Evolutionary conservation across 1,140 invertebrate species (phyloP), one percentile per base, ranked within the genome.

Genomic region (Cherax destructor): DNA sequence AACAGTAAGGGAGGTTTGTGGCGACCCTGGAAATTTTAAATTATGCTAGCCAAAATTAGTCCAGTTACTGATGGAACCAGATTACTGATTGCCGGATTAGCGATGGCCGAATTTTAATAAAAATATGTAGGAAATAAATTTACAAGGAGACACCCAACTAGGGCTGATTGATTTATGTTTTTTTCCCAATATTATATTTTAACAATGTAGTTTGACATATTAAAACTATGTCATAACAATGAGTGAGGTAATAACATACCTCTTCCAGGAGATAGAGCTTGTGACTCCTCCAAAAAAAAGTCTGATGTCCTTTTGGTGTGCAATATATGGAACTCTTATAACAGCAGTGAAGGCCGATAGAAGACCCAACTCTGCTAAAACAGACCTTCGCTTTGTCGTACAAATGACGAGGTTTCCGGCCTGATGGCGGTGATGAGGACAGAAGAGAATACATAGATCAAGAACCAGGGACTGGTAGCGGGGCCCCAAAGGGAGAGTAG

Each of bases 401-500:
- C 98, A 98, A 21, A 99, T 95, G 65, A 99, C 96, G 61, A 99
- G 95, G 9, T 99, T 95, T 95, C 99, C 99, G n/a, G n/a, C n/a
- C n/a, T n/a, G n/a, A n/a, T n/a, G n/a, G 79, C 97, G 95, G 24
- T 98, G 98, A 18, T 96, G 96, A 6, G 99, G 99, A 30, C 99
- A 99, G 94, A 98, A 96, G 94, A 99, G 99, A 95, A 99, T 99
- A 52, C 99, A 95, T 87, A 99, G 95, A 95, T 99, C 99, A 72
- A 99, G 95, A 2, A 99, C 99, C 61, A 99, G 95, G 95, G 99
- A 99, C 49, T 99, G 99, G 95, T 99, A 99, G 9, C 99, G 95
- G 1, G 99, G 99, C 4, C 99, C 99, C 94, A 99, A 99, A 0
- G 99, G 96, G n/a, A 72, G 98, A 98, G 94, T 99, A 99, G 95